Percentiles rank a stretch among this genome's conserved stretches.
Conservation (phyloP, 2,113 vertebrate species). For the Nothocercus julius region DNA sequence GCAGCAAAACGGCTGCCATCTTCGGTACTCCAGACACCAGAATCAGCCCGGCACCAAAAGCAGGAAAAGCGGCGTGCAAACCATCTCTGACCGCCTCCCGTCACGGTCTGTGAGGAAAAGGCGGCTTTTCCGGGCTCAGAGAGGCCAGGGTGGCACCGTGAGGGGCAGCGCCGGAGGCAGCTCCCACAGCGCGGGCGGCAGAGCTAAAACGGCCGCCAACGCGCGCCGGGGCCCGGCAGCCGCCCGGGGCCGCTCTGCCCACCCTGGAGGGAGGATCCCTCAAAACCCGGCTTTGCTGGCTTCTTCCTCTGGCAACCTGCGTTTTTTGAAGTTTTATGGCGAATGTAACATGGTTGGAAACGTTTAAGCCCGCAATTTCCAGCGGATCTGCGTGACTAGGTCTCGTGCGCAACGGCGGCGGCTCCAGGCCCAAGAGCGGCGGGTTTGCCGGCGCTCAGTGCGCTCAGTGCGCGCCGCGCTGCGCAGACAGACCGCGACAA, state of each 20-base stretch:
- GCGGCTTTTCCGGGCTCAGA: accelerated
- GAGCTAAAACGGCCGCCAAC: too few species aligned
- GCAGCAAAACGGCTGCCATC: accelerated
- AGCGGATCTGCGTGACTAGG: not conserved
- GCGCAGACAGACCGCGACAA: not conserved
- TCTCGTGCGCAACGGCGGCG: not conserved
- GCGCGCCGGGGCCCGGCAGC: too few species aligned
- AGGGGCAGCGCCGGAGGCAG: too few species aligned
- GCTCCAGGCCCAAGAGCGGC: not conserved
- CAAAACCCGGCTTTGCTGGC: not conserved
- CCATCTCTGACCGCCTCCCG: not conserved
- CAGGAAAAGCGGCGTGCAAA: not conserved
- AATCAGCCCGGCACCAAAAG: not conserved
- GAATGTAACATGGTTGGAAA: not conserved
- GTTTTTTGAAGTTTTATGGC: not conserved
- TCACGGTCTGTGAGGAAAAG: not conserved
- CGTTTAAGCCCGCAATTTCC: not conserved
- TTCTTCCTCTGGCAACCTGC: not conserved
- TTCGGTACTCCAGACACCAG: not conserved
- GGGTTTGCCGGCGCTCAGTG: not conserved
- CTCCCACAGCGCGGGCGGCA: too few species aligned
- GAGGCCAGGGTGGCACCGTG: too few species aligned
- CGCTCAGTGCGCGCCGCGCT: not conserved
- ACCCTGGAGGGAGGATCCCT: not conserved
- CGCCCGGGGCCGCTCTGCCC: not conserved